Base-by-base conservation (phyloP, 2,888 invertebrate genomes). In the Himalopsyche tibetana region DNA sequence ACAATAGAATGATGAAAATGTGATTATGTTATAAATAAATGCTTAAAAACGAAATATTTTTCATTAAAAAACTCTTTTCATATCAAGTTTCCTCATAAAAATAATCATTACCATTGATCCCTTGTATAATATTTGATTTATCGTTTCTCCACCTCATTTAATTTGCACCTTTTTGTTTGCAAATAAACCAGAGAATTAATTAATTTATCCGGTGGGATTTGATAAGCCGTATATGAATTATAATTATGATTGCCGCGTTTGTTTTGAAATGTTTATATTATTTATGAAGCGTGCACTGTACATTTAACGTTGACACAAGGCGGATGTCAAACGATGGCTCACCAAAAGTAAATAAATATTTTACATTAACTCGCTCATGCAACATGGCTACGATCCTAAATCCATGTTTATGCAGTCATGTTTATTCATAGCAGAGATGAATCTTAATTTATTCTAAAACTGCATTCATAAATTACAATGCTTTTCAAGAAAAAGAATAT, bases 301-400 rank as follows among this genome's bases (percentile, higher is more conserved):
- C 81, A 81, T 82, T 82, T 69, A 12, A 69, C 45, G 82, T 79
- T 85, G 85, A 82, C 82, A 85, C 81, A 79, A 28, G 19, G 79
- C 85, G 85, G 85, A 85, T 85, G 69, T 63, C 45, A 85, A 85
- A 82, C 82, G 63, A 85, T 82, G 69, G 55, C 82, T 38, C 36
- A n/a, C 85, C 63, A 69, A 82, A 85, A 82, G 82, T 82, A 85
- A 85, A 85, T 82, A 85, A 82, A 5, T 38, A 85, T 56, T 51
- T 51, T 42, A 81, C 56, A 84, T 84, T 81, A 80, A 84, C 55
- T 36, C 28, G 8, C 38, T 55, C 55, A 36, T 82, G 55, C 56
- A 55, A 82, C 36, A 55, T 55, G 28, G 36, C 51, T 19, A 28
- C n/a, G 6, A 28, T 82, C 38, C 82, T 38, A 82, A 82, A 28